Conservation (phyloP, 2,113 vertebrate species). For the Atrichornis clamosus region DNA sequence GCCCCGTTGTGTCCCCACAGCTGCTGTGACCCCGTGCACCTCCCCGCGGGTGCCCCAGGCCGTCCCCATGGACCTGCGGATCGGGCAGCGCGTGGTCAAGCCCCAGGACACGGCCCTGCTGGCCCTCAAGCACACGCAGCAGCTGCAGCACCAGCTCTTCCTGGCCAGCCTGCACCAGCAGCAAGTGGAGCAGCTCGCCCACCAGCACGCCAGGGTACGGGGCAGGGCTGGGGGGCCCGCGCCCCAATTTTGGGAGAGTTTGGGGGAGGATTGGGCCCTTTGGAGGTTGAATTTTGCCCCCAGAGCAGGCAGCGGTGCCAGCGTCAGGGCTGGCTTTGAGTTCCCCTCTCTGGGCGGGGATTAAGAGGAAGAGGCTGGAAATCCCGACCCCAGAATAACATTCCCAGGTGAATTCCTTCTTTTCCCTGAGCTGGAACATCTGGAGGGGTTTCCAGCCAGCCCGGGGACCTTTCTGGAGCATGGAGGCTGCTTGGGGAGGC, state of each 20-base stretch:
- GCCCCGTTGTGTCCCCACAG: constrained; percentile 26
- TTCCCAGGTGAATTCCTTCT: not conserved
- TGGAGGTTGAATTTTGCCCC: not conserved
- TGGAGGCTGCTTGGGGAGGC: not conserved
- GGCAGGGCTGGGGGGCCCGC: rapidly evolving
- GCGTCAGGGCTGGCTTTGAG: not conserved
- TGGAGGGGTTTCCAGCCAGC: not conserved
- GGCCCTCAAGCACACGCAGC: constrained; percentile 77
- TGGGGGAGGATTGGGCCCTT: rapidly evolving
- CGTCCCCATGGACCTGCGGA: constrained; percentile 87
- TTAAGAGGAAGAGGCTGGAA: not conserved
- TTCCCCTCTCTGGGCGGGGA: not conserved
- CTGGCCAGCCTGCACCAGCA: constrained; percentile 80
- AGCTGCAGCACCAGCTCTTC: constrained; percentile 78
- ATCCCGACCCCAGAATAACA: not conserved
- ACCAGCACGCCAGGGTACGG: constrained; percentile 75
- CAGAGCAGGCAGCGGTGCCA: not conserved
- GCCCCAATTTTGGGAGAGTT: rapidly evolving
- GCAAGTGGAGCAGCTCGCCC: constrained; percentile 73
- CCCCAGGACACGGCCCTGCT: constrained; percentile 78
- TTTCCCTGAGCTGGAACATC: not conserved
- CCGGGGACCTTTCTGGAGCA: not conserved
- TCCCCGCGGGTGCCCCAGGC: constrained; percentile 70
- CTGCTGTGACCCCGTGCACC: constrained; percentile 52
- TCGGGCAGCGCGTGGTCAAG: constrained; percentile 80